Evolutionary conservation across 2,888 invertebrate genomes (phyloP), one percentile per base, ranked within the genome.

Genomic region (Diogma glabrata): DNA sequence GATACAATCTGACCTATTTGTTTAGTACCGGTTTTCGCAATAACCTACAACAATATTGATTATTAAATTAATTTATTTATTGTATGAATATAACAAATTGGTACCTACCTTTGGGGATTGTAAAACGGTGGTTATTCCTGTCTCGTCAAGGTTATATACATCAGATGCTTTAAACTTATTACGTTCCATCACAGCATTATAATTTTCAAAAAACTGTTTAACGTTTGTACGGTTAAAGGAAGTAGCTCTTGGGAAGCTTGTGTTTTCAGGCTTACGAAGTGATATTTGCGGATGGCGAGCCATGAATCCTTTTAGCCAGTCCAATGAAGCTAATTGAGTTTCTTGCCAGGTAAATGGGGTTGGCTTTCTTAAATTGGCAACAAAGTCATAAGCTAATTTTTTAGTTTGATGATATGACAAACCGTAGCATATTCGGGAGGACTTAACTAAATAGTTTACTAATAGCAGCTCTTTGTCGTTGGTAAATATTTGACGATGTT

Each of bases 1-100:
- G 59, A 61, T 23, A 58, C 57, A 45, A 55, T 52, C 52, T 57
- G 55, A 30, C 59, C 59, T 43, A 61, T 58, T 38, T 58, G 57
- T 54, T 59, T 56, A 49, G 38, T 43, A 17, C 56, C 55, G 43
- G 50, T 56, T 24, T 49, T 22, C 24, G 54, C 55, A 52, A 57
- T 54, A 8, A 49, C 49, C 49, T 49, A 38, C 38, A 38, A 38
- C 16, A 16, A 38, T 5, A 38, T 9, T 17, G 17, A 33, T 33
- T 33, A 33, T 33, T 5, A 33, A 33, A 33, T 33, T 7, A 33
- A 7, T 4, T 33, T 33, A 33, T 33, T 33, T 33, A 33, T 14
- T 33, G 4, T 33, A 33, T 33, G 33, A 33, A 7, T 12, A 33
- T 33, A 33, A 33, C 10, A 33, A 33, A 33, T 14, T 33, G 33